These are phyloP conservation scores for Garra rufa DNA, from an alignment of 2,113 vertebrate species.

Conservation along the genomic window DNA sequence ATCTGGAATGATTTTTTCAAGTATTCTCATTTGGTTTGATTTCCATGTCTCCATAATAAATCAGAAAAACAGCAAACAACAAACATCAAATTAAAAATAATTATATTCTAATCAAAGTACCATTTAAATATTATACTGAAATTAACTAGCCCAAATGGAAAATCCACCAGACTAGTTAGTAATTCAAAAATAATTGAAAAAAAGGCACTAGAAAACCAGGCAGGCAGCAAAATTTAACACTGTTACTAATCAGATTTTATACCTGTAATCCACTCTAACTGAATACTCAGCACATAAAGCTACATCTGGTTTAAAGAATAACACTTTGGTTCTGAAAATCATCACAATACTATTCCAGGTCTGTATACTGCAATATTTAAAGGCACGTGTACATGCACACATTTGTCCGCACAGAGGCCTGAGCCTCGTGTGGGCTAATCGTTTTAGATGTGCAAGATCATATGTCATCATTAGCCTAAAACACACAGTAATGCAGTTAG, in stretches of 20 bases:
- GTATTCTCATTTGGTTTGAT: background rate
- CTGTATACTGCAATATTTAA: conserved; percentile 7
- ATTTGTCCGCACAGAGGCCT: conserved; percentile 7
- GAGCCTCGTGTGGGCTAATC: conserved; percentile 5
- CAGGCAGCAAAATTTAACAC: background rate
- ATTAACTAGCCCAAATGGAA: background rate
- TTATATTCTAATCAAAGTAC: background rate
- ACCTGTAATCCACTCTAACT: background rate
- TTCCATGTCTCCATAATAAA: background rate
- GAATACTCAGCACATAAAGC: background rate
- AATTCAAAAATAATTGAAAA: background rate
- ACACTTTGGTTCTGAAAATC: background rate
- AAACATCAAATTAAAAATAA: background rate
- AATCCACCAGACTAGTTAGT: background rate
- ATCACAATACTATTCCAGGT: background rate
- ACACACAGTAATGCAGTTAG: conserved; percentile 37
- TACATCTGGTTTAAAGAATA: conserved; percentile 28
- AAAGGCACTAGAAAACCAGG: conserved; percentile 1
- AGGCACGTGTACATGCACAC: conserved; percentile 29
- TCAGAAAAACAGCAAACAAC: background rate
- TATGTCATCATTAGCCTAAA: conserved; percentile 37
- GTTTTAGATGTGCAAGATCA: conserved; percentile 32
- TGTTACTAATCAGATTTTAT: background rate
- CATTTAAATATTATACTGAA: background rate
- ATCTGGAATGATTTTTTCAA: conserved; percentile 2